Percentiles rank a stretch among this genome's conserved stretches.
Evolutionary conservation across 2,113 vertebrate species (phyloP).

Genomic region (Pterophyllum scalare): DNA sequence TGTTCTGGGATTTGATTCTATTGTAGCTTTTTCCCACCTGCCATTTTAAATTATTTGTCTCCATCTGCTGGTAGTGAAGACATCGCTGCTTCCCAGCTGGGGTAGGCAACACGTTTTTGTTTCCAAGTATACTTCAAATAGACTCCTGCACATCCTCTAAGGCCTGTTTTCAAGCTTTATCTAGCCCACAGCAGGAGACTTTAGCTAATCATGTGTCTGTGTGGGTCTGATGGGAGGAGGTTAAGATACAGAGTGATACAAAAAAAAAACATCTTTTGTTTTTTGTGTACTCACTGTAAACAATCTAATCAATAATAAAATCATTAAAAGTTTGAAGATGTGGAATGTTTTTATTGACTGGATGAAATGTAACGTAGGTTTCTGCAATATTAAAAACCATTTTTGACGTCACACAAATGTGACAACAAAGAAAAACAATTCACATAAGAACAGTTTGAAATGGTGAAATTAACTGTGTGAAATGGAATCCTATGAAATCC

Average conservation of each 20-base stretch:
- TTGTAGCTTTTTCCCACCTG: too few relatives aligned
- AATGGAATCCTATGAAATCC: neutral
- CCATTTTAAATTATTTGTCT: too few relatives aligned
- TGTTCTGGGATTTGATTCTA: too few relatives aligned
- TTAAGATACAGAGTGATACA: neutral
- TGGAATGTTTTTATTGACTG: conserved; percentile 52
- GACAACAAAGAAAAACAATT: neutral
- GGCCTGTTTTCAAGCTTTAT: too few relatives aligned
- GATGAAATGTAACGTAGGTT: neutral
- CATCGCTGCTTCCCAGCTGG: too few relatives aligned
- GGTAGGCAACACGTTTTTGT: too few relatives aligned
- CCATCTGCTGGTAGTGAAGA: too few relatives aligned
- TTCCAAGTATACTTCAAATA: too few relatives aligned
- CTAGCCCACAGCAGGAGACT: too few relatives aligned
- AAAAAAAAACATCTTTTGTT: neutral
- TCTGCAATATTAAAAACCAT: neutral
- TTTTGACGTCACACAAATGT: neutral
- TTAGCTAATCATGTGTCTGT: too few relatives aligned
- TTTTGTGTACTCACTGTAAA: neutral
- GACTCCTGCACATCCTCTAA: too few relatives aligned
- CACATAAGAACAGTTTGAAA: neutral
- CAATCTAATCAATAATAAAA: conserved; percentile 7
- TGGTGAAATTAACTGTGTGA: neutral
- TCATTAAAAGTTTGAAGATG: neutral
- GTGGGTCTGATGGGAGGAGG: too few relatives aligned